Percentiles rank a stretch among this genome's conserved stretches.
phyloP scores from a whole-genome alignment of 2,888 invertebrate genomes.

The Campoplex capitator region DNA sequence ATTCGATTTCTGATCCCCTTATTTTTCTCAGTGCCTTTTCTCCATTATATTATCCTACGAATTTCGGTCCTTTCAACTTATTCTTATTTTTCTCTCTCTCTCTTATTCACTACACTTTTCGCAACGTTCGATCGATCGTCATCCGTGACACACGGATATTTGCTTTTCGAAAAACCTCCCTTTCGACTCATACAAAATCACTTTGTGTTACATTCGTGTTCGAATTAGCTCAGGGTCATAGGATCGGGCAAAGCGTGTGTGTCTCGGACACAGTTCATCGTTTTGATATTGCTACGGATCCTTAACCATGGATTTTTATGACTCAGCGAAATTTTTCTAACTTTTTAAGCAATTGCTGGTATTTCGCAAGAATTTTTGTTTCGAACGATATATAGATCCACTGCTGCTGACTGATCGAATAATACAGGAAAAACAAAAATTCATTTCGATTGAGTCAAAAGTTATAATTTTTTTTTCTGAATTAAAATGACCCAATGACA shows the following conservation, averaged over 20 bases:
- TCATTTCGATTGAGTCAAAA: not conserved
- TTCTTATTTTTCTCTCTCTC: conserved; percentile 6
- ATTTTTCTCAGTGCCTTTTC: conserved; percentile 45
- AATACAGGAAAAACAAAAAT: not conserved
- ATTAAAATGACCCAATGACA: not conserved
- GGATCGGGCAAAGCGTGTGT: not conserved
- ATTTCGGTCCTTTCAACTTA: conserved; percentile 28
- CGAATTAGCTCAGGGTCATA: conserved; percentile 1
- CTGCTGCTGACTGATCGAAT: not conserved
- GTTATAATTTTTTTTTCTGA: not conserved
- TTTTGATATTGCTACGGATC: not conserved
- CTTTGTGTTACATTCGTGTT: conserved; percentile 20
- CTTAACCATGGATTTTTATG: not conserved
- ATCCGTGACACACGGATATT: conserved; percentile 41
- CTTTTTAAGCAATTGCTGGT: not conserved
- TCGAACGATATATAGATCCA: not conserved
- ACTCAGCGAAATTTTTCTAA: not conserved
- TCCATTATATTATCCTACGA: conserved; percentile 54
- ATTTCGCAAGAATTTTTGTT: not conserved
- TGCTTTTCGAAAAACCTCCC: conserved; percentile 23
- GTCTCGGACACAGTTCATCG: not conserved
- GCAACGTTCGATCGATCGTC: conserved; percentile 48
- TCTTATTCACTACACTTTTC: not conserved
- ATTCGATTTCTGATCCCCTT: conserved; percentile 29
- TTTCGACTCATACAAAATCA: conserved; percentile 11